Evolutionary conservation across 2,113 vertebrate genomes (phyloP).

Genomic region (Abramis brama): DNA sequence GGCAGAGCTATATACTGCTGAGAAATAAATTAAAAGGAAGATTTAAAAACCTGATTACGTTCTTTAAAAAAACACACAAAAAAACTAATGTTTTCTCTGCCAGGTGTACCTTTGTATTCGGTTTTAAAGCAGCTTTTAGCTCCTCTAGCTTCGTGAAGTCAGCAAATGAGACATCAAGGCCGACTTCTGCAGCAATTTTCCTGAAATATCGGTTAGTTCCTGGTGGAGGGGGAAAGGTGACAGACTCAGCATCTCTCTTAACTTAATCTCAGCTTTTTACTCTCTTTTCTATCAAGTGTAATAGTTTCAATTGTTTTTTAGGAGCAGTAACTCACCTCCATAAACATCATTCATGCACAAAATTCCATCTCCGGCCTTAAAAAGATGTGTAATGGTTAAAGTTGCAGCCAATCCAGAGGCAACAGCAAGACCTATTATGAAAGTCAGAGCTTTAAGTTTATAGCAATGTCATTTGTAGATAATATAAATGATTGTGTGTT

Average conservation of each 20-base stretch:
- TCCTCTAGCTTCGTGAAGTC: constrained; percentile 80
- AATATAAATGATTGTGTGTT: neutral
- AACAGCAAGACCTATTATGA: constrained; percentile 81
- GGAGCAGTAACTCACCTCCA: constrained; percentile 77
- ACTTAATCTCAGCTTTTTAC: neutral
- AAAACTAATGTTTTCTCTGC: neutral
- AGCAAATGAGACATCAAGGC: constrained; percentile 81
- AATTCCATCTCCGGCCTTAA: constrained; percentile 86
- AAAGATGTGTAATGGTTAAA: constrained; percentile 84
- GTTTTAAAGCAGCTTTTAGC: constrained; percentile 84
- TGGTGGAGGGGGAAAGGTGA: constrained; percentile 55
- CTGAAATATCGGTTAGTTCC: constrained; percentile 91
- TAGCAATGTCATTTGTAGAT: neutral
- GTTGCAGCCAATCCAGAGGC: constrained; percentile 89
- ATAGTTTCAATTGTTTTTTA: neutral
- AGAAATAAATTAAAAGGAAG: no score
- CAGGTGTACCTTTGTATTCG: constrained; percentile 85
- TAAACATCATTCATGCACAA: constrained; percentile 93
- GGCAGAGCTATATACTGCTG: no score
- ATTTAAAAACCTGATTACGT: neutral
- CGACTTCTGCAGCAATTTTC: constrained; percentile 73
- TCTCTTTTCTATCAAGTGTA: neutral
- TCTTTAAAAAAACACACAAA: neutral
- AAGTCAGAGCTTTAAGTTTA: neutral
- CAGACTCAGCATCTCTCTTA: neutral